phyloP scores from a whole-genome alignment of 2,113 vertebrate species.

The Xiphophorus maculatus region DNA sequence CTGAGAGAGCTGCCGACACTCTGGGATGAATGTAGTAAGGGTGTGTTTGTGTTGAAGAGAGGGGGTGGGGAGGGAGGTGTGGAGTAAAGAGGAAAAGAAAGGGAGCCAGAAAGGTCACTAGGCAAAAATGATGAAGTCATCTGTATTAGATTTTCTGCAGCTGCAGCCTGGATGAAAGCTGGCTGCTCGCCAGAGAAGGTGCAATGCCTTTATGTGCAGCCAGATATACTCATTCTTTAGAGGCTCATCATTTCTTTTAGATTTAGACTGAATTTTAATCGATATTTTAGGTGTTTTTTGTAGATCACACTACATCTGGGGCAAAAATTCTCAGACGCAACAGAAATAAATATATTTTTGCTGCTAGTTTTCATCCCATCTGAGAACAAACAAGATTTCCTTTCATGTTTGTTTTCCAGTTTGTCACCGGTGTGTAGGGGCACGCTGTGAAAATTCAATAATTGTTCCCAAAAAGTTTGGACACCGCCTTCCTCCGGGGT shows the following conservation, averaged over 20 bases:
- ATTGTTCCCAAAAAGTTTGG: constrained; percentile 75
- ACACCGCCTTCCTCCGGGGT: constrained; percentile 59
- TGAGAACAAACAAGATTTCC: not conserved
- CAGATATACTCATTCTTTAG: constrained; percentile 48
- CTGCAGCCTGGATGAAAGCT: constrained; percentile 58
- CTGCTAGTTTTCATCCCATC: not conserved
- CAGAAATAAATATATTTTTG: not conserved
- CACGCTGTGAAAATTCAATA: constrained; percentile 69
- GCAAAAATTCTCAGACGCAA: constrained; percentile 9
- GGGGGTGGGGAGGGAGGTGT: not conserved
- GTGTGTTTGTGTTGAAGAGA: constrained; percentile 22
- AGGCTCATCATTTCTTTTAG: constrained; percentile 51
- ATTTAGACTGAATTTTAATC: constrained; percentile 49
- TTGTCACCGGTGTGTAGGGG: constrained; percentile 40
- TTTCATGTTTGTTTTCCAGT: not conserved
- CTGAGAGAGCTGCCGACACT: constrained; percentile 52
- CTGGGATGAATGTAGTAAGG: constrained; percentile 45
- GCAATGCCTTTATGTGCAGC: constrained; percentile 48
- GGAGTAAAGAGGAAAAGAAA: constrained; percentile 36
- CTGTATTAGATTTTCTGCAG: constrained; percentile 75
- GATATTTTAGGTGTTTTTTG: not conserved
- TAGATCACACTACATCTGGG: constrained; percentile 15
- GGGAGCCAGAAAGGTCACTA: constrained; percentile 76
- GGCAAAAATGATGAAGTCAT: constrained; percentile 80
- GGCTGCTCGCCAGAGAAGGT: constrained; percentile 63